Conservation (phyloP, 2,888 invertebrate genomes). For the Hanleya hanleyi region DNA sequence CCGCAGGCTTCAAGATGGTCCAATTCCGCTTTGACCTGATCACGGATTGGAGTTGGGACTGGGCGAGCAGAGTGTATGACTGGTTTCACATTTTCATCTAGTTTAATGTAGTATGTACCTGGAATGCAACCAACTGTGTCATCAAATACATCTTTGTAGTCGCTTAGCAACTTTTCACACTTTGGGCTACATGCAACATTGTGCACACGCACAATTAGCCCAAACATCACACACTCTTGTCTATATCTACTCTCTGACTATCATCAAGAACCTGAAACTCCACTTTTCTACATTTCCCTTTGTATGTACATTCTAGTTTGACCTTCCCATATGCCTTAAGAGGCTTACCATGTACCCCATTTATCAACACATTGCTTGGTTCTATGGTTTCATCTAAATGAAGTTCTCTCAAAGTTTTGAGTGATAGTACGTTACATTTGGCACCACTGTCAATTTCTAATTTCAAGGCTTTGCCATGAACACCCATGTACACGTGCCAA, state of each 20-base stretch:
- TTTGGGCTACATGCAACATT: background rate
- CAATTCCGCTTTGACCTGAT: constrained; percentile 10
- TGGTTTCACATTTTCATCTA: constrained; percentile 16
- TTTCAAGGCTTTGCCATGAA: background rate
- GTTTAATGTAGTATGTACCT: constrained; percentile 29
- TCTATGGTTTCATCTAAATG: too few relatives aligned
- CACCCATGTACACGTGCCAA: constrained; percentile 3
- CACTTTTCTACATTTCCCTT: background rate
- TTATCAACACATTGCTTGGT: too few relatives aligned
- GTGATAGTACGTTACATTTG: constrained; percentile 13
- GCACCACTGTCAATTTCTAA: too few relatives aligned
- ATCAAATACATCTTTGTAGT: constrained; percentile 20
- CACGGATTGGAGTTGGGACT: constrained; percentile 19
- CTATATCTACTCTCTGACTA: background rate
- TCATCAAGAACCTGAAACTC: background rate
- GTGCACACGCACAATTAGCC: background rate
- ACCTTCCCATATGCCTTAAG: constrained; percentile 5
- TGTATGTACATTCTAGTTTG: background rate
- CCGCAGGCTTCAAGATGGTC: constrained; percentile 10
- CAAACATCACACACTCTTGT: background rate
- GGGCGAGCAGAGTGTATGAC: constrained; percentile 29
- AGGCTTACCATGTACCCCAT: too few relatives aligned
- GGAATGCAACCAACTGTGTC: constrained; percentile 29
- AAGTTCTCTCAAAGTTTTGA: background rate
- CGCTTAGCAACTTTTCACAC: background rate